Conservation (phyloP, 2,113 vertebrate species). For the Todiramphus chloris region DNA sequence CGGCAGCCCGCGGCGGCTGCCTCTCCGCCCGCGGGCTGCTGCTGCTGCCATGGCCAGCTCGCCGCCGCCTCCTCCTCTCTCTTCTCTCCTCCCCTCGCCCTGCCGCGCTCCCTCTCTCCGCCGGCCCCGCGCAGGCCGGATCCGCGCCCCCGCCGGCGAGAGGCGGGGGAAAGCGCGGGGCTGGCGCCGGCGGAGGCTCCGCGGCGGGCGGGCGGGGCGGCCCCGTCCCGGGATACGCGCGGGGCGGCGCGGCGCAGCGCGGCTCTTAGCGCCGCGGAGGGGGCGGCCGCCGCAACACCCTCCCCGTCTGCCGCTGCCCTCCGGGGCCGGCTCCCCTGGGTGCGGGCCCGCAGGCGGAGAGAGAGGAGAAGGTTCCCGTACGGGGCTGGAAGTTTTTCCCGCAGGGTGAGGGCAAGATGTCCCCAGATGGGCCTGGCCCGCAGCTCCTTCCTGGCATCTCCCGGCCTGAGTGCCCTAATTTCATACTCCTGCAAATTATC, state of each 20-base stretch:
- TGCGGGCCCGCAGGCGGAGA: neutral
- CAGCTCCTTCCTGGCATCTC: neutral
- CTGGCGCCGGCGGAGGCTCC: neutral
- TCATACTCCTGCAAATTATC: rapidly evolving
- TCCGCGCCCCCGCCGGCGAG: neutral
- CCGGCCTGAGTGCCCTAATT: neutral
- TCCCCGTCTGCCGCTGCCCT: no score
- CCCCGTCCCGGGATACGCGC: neutral
- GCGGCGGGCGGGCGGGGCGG: neutral
- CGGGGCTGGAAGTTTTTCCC: neutral
- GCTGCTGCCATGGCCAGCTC: slow-evolving; percentile 44
- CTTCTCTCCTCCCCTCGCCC: neutral
- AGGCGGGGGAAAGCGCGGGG: neutral
- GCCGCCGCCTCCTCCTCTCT: neutral
- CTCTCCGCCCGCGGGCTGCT: slow-evolving; percentile 17
- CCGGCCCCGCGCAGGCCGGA: neutral
- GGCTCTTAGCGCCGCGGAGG: neutral
- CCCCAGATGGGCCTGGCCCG: neutral
- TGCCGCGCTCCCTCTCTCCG: neutral
- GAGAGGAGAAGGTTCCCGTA: neutral
- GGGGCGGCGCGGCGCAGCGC: neutral
- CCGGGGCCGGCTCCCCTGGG: neutral
- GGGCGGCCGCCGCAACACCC: neutral
- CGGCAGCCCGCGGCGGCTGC: slow-evolving; percentile 52
- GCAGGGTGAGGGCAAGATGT: neutral